Evolutionary conservation across 2,113 vertebrate species (phyloP), one percentile per base, ranked within the genome.

Genomic region (Xenopus laevis): DNA sequence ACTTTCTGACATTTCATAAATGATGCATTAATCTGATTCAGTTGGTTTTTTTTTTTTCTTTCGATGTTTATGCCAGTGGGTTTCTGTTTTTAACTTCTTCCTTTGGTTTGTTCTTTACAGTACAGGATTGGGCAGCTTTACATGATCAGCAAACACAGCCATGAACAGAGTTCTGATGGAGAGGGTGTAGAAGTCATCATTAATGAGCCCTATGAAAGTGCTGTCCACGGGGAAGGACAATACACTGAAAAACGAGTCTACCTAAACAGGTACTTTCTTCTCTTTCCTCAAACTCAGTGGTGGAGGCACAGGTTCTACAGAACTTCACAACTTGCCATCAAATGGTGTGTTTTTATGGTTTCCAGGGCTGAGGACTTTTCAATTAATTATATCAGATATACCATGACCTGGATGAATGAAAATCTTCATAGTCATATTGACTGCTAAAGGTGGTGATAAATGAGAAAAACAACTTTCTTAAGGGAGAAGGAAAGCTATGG

Each of bases 101-200:
- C 12, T 60, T 23, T 27, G 18, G 21, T 13, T 13, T 60, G 40
- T 84, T 80, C 82, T 83, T 84, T 87, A 65, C 69, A 90, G 89
- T 92, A 91, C 85, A 90, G 87, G 86, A 90, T 98, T 11, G 96
- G 96, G 23, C 96, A 98, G 81, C 92, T 94, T 78, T 98, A 98
- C 71, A 95, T 95, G 92, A 94, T 98, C 90, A 98, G 96, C 83
- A 98, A 97, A 79, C 96, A 98, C 81, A 98, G 96, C 84, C 92
- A 97, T 17, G 96, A 98, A 55, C 96, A 98, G 87, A 98, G 96
- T 13, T 95, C 97, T 74, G 92, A 95, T 17, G 95, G 97, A 7
- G 97, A 99, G 83, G 97, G 97, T 0, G 97, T 99, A 80, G 97
- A 99, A 83, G 96, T 98, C 40, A 94, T 97, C 75, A 94, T 96